Evolutionary conservation across 1,140 invertebrate genomes (phyloP).

Genomic region (Lordiphosa collinella): DNA sequence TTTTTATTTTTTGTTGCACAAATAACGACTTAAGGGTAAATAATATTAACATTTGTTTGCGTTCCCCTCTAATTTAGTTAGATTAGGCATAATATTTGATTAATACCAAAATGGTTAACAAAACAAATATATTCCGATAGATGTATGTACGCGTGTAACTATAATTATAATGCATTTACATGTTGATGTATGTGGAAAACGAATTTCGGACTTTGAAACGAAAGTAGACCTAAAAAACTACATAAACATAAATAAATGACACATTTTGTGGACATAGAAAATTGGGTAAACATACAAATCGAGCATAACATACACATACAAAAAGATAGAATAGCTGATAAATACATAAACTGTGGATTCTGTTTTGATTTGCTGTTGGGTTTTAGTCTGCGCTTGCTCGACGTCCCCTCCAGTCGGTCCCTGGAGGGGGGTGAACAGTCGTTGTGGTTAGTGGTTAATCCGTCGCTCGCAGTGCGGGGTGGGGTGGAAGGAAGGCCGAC

Average conservation of each 20-base stretch:
- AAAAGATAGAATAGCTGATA: constrained; percentile 53
- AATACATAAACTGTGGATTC: constrained; percentile 55
- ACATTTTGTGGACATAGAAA: constrained; percentile 75
- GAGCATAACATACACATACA: constrained; percentile 46
- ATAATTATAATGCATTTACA: too few relatives aligned
- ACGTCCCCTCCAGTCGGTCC: constrained; percentile 68
- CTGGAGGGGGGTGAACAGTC: constrained; percentile 74
- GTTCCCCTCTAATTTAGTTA: constrained; percentile 41
- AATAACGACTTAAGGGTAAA: constrained; percentile 71
- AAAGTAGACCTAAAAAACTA: constrained; percentile 52
- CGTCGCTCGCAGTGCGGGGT: constrained; percentile 10
- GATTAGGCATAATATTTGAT: constrained; percentile 54
- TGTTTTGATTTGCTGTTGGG: constrained; percentile 20
- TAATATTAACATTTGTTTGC: constrained; percentile 64
- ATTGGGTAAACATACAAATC: too few relatives aligned
- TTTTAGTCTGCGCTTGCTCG: constrained; percentile 63
- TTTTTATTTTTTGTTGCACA: constrained; percentile 69
- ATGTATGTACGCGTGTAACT: constrained; percentile 20
- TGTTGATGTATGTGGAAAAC: constrained; percentile 26
- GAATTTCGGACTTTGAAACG: constrained; percentile 26
- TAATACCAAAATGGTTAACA: constrained; percentile 70
- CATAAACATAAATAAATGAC: constrained; percentile 74
- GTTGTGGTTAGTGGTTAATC: constrained; percentile 40
- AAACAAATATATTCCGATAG: constrained; percentile 51
- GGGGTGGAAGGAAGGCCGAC: constrained; percentile 10